A percentile compares a stretch with the other conserved stretches of the same genome.
Evolutionary conservation across 2,797 vertebrate genomes (phyloP).

Genomic region (Agapornis canus): DNA sequence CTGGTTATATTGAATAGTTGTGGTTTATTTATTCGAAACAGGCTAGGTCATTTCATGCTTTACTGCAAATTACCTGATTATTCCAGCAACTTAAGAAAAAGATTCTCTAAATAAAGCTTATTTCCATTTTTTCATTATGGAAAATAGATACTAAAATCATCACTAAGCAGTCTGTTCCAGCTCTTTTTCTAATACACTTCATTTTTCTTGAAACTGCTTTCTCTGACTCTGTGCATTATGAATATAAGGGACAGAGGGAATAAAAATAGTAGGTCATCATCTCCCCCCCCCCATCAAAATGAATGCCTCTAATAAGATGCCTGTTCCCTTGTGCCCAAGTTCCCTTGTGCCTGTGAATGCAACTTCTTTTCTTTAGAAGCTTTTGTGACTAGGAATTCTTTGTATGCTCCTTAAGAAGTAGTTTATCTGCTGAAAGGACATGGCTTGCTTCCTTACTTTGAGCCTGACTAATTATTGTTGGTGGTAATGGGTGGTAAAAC

Average conservation of each 20-base stretch:
- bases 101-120: slow-evolving; percentile 11
- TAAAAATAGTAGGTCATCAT: neutral
- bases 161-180: neutral
- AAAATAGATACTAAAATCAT: slow-evolving; percentile 12
- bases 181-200: neutral
- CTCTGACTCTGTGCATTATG: neutral
- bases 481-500: neutral
- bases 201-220: neutral
- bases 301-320: neutral
- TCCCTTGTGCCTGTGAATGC: neutral
- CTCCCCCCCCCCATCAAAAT: neutral
- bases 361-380: neutral
- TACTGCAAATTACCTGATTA: slow-evolving; percentile 20
- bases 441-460: neutral
- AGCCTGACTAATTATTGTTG: neutral
- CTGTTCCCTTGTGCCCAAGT: neutral
- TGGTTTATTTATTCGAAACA: neutral
- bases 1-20: neutral
- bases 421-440: neutral
- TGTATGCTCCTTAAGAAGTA: neutral
- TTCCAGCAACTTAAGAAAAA: slow-evolving; percentile 7
- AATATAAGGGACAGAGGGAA: neutral
- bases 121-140: slow-evolving; percentile 7
- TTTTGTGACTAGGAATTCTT: neutral
- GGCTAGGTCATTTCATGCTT: neutral